Conservation (phyloP, 2,888 invertebrate species). For the Emesis russula region DNA sequence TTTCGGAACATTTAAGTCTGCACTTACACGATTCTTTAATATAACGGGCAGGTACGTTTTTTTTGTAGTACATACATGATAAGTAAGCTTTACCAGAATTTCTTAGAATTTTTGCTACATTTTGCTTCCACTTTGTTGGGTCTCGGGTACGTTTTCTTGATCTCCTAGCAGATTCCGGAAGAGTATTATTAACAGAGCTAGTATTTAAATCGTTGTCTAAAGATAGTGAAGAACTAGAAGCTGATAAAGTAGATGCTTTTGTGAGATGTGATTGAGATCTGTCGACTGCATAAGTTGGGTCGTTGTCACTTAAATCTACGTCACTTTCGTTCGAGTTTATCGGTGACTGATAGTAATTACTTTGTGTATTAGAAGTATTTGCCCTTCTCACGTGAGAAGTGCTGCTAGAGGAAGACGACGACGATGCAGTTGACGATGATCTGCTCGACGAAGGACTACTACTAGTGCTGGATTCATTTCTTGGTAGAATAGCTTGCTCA, state of each 20-base stretch:
- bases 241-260: no score
- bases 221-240: not conserved
- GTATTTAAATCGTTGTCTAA: conserved; percentile 8
- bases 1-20: conserved; percentile 63
- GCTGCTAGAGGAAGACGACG: conserved; percentile 17
- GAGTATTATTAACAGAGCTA: conserved; percentile 23
- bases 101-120: conserved; percentile 56
- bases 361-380: conserved; percentile 22
- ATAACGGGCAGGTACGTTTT: conserved; percentile 56
- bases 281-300: conserved; percentile 44
- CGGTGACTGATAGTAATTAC: conserved; percentile 49
- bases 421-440: conserved; percentile 26
- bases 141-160: conserved; percentile 36
- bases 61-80: conserved; percentile 28
- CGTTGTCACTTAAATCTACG: conserved; percentile 44
- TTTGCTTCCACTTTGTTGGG: conserved; percentile 67
- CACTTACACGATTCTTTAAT: conserved; percentile 70
- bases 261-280: conserved; percentile 25
- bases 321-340: conserved; percentile 44
- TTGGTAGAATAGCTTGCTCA: conserved; percentile 1
- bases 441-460: conserved; percentile 24
- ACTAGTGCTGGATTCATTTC: not conserved
- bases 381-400: conserved; percentile 6
- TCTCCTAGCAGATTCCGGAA: not conserved
- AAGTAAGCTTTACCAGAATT: conserved; percentile 52